Evolutionary conservation across 2,113 vertebrate species (phyloP).

Genomic region (Scomber scombrus): DNA sequence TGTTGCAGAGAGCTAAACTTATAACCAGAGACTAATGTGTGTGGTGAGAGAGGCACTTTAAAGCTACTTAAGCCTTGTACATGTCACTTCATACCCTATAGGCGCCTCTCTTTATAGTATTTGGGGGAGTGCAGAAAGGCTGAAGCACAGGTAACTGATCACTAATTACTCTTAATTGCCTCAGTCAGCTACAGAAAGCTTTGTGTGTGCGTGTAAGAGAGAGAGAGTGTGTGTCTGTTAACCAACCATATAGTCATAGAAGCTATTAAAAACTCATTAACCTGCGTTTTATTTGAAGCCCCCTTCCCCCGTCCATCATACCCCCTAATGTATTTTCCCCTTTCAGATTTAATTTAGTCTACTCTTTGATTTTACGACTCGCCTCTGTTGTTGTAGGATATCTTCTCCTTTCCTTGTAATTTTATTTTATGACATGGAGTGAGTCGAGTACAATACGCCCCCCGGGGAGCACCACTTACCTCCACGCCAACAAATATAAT

Average conservation of each 20-base stretch:
- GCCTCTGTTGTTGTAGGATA: conserved; percentile 82
- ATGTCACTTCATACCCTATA: conserved; percentile 61
- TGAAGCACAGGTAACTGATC: conserved; percentile 59
- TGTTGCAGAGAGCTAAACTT: conserved; percentile 65
- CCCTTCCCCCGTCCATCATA: conserved; percentile 66
- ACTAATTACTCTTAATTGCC: conserved; percentile 71
- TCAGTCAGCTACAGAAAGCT: conserved; percentile 44
- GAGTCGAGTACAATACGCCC: conserved; percentile 78
- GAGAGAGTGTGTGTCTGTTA: conserved; percentile 46
- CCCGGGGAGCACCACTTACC: conserved; percentile 78
- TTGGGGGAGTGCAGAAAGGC: conserved; percentile 48
- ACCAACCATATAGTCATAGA: conserved; percentile 66
- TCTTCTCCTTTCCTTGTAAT: conserved; percentile 84
- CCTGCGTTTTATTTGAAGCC: conserved; percentile 78
- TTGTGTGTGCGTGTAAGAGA: conserved; percentile 19
- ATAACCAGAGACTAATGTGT: conserved; percentile 53
- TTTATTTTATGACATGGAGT: conserved; percentile 77
- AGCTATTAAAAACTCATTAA: conserved; percentile 77
- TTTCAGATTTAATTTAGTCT: conserved; percentile 73
- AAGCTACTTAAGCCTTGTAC: conserved; percentile 59
- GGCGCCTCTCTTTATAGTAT: conserved; percentile 51
- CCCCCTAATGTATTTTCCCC: conserved; percentile 81
- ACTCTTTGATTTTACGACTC: conserved; percentile 80
- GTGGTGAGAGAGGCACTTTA: conserved; percentile 68
- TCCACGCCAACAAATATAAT: conserved; percentile 82